These are phyloP conservation scores for Cremastinae sp. DNA, from an alignment of 2,888 invertebrate species.

Conservation along the genomic window DNA sequence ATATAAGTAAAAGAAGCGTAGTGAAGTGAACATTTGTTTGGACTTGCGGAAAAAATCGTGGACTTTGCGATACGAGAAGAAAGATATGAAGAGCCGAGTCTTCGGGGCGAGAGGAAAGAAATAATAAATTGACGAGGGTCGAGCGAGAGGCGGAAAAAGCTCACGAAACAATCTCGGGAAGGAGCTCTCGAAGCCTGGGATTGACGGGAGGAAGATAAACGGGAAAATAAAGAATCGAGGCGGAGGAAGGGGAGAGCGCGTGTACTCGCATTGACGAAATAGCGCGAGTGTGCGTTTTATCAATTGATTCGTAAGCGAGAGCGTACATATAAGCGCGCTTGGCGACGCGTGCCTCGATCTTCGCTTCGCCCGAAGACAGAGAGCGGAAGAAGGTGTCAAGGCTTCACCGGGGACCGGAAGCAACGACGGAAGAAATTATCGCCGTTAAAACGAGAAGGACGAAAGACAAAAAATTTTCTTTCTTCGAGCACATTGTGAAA, in stretches of 20 bases:
- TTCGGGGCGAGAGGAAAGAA: background rate
- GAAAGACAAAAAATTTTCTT: no score
- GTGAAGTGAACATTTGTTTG: no score
- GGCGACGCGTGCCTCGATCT: conserved; percentile 56
- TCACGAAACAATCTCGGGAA: background rate
- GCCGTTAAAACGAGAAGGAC: no score
- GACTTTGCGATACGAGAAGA: no score
- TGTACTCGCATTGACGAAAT: conserved; percentile 58
- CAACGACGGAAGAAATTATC: background rate
- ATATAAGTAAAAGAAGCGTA: no score
- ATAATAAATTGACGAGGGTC: background rate
- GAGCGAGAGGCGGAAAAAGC: background rate
- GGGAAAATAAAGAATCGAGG: conserved; percentile 57
- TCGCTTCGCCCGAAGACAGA: conserved; percentile 24
- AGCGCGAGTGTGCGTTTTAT: conserved; percentile 58
- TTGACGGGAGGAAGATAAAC: conserved; percentile 27
- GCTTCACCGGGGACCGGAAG: background rate
- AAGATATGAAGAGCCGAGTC: no score
- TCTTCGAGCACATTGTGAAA: no score
- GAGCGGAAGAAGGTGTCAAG: conserved; percentile 18
- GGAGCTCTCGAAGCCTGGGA: background rate
- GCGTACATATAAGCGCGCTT: conserved; percentile 46
- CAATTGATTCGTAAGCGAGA: conserved; percentile 61
- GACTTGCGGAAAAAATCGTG: no score
- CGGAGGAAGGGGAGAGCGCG: conserved; percentile 50